Conservation (phyloP, 2,113 vertebrate species). For the Hemiprocne comata region DNA sequence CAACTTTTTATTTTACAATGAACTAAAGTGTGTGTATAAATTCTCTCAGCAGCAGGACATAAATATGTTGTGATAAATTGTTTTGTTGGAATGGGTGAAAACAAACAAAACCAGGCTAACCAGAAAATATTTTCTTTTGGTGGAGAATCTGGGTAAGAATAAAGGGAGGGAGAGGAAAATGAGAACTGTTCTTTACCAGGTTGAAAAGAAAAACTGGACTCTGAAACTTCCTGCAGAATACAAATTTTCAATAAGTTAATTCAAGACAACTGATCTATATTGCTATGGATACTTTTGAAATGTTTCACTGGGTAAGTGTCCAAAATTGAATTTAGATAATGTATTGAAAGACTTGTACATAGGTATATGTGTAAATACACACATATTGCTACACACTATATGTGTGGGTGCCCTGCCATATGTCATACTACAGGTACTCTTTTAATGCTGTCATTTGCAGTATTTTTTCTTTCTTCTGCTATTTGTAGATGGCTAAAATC, state of each 20-base stretch:
- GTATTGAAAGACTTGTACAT: not conserved
- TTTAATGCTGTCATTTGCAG: accelerated
- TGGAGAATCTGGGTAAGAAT: not conserved
- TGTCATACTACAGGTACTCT: not conserved
- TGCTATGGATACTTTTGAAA: not conserved
- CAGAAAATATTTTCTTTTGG: not conserved
- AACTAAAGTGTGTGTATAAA: not conserved
- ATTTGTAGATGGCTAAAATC: not conserved
- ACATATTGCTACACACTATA: not conserved
- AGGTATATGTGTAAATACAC: not conserved
- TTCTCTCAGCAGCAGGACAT: not conserved
- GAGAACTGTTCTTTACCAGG: not conserved
- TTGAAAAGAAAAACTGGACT: not conserved
- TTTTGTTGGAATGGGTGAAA: not conserved
- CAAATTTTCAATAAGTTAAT: not conserved
- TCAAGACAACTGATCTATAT: not conserved
- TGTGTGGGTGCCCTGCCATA: not conserved
- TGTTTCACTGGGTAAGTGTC: not conserved
- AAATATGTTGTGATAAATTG: not conserved
- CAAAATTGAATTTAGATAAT: not conserved
- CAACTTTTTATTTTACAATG: not conserved
- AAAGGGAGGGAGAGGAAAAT: not conserved
- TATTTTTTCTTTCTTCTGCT: not conserved
- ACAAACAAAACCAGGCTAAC: not conserved
- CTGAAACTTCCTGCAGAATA: not conserved